phyloP scores from a whole-genome alignment of 1,140 invertebrate genomes.

The Lamellibrachia luymesi region DNA sequence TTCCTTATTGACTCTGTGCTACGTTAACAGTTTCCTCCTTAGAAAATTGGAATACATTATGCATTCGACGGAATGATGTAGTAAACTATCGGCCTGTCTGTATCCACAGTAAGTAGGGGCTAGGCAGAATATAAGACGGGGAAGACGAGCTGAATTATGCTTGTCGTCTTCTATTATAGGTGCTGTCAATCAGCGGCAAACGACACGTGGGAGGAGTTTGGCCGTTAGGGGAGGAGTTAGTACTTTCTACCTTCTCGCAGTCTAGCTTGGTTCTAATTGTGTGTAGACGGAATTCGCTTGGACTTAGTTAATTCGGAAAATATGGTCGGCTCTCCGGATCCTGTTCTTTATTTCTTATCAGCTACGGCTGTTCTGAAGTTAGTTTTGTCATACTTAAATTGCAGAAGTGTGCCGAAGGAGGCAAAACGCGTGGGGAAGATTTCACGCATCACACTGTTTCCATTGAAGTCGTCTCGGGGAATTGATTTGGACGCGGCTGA shows the following conservation, averaged over 20 bases:
- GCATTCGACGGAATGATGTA: too few species aligned
- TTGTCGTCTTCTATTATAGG: not conserved
- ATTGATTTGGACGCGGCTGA: slow-evolving; percentile 15
- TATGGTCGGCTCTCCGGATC: not conserved
- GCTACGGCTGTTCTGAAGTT: not conserved
- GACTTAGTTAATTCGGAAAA: not conserved
- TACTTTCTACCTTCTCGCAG: not conserved
- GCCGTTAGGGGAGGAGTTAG: not conserved
- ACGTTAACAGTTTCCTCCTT: too few species aligned
- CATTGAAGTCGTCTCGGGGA: slow-evolving; percentile 16
- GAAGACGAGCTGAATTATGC: not conserved
- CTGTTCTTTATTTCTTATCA: not conserved
- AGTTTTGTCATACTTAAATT: not conserved
- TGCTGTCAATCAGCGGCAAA: not conserved
- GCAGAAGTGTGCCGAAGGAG: not conserved
- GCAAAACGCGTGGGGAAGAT: slow-evolving; percentile 7
- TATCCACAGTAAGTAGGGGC: too few species aligned
- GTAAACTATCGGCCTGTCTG: too few species aligned
- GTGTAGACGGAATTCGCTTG: not conserved
- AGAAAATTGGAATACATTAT: too few species aligned
- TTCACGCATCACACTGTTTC: not conserved
- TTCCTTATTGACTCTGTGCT: not conserved
- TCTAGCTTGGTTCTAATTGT: not conserved
- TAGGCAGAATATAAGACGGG: too few species aligned
- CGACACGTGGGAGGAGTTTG: not conserved